A percentile compares a stretch with the other conserved stretches of the same genome.
Conservation (phyloP, 2,797 vertebrate species). For the Austrolebias charrua region DNA sequence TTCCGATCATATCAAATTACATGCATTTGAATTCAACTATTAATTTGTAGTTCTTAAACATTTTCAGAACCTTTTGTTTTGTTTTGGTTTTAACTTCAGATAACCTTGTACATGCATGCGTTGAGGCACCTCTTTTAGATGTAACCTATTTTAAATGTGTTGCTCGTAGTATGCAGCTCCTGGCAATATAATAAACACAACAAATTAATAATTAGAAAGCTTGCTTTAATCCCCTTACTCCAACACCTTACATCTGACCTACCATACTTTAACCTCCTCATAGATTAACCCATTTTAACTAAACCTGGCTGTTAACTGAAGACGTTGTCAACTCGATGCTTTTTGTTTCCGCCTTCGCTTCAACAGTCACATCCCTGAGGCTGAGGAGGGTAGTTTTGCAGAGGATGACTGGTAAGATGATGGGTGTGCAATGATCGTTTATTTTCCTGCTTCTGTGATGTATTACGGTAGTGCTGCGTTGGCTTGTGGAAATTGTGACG, state of each 20-base stretch:
- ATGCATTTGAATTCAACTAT: too few relatives aligned
- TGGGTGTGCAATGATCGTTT: slow-evolving; percentile 46
- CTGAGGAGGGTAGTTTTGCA: slow-evolving; percentile 92
- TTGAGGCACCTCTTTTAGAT: too few relatives aligned
- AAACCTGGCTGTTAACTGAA: slow-evolving; percentile 26
- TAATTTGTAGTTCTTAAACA: too few relatives aligned
- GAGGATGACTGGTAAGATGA: slow-evolving; percentile 94
- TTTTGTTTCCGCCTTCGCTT: slow-evolving; percentile 72
- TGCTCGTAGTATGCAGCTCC: neutral
- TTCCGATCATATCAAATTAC: too few relatives aligned
- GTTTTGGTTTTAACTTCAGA: neutral
- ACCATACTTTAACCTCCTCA: slow-evolving; percentile 23
- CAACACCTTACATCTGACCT: slow-evolving; percentile 19
- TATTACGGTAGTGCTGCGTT: slow-evolving; percentile 70
- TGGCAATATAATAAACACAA: neutral
- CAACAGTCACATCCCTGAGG: slow-evolving; percentile 91
- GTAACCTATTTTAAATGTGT: neutral
- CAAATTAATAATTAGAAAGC: slow-evolving; percentile 4
- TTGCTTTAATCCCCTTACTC: slow-evolving; percentile 1
- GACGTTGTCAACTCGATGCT: slow-evolving; percentile 66
- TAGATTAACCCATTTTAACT: slow-evolving; percentile 33
- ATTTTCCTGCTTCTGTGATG: slow-evolving; percentile 69
- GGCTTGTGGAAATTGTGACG: slow-evolving; percentile 69
- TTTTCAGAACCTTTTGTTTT: neutral
- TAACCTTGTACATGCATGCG: too few relatives aligned